A percentile compares a stretch with the other conserved stretches of the same genome.
Evolutionary conservation across 1,140 invertebrate genomes (phyloP).

Genomic region (Ganaspis sp.): DNA sequence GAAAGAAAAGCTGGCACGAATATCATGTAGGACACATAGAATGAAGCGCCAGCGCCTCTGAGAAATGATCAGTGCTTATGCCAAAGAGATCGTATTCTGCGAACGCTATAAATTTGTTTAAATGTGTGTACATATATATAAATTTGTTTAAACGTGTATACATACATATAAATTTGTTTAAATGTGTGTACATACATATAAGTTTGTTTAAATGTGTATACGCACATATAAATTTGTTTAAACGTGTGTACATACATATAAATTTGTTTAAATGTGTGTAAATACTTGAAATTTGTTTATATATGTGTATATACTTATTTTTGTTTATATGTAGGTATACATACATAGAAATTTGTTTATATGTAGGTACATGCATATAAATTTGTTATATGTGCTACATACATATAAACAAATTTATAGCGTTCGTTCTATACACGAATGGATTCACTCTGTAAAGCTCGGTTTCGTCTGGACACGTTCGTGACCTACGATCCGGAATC

Average conservation of each 20-base stretch:
- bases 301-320: slow-evolving; percentile 21
- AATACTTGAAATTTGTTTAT: no score
- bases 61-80: slow-evolving; percentile 55
- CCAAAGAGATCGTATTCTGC: slow-evolving; percentile 67
- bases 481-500: slow-evolving; percentile 49
- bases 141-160: slow-evolving; percentile 16
- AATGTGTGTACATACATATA: no score
- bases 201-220: no score
- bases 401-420: slow-evolving; percentile 57
- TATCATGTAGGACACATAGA: slow-evolving; percentile 57
- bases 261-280: no score
- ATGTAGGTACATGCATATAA: no score
- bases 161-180: no score
- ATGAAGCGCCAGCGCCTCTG: slow-evolving; percentile 62
- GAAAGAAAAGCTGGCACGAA: slow-evolving; percentile 56
- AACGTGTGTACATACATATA: no score
- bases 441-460: not conserved
- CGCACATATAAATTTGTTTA: slow-evolving; percentile 23
- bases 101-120: slow-evolving; percentile 60
- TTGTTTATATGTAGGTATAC: slow-evolving; percentile 4
- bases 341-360: no score
- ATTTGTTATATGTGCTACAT: no score
- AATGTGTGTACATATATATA: not conserved
- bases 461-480: not conserved
- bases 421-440: slow-evolving; percentile 51